These are phyloP conservation scores for Acanthosepion pharaonis DNA, from an alignment of 2,888 invertebrate species.

Conservation along the genomic window DNA sequence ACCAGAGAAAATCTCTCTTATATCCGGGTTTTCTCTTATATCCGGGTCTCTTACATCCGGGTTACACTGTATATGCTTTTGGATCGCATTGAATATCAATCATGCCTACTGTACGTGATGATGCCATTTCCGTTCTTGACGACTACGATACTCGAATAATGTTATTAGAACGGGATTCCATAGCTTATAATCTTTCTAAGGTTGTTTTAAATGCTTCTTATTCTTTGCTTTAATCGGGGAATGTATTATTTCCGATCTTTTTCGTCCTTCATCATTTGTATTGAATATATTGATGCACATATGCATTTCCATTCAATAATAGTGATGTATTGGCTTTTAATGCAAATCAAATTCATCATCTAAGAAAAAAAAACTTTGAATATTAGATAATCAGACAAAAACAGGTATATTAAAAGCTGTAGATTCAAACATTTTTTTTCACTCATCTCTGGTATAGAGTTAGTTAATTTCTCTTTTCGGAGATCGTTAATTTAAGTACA, in stretches of 20 bases:
- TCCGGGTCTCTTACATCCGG: too few relatives aligned
- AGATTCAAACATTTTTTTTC: too few relatives aligned
- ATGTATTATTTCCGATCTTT: background rate
- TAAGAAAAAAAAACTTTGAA: background rate
- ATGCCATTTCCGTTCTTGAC: background rate
- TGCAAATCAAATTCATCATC: background rate
- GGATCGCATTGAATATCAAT: background rate
- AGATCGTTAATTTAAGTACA: background rate
- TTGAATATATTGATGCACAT: background rate
- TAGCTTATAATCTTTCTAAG: background rate
- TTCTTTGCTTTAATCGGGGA: background rate
- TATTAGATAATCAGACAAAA: background rate
- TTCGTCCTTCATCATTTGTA: background rate
- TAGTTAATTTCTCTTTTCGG: background rate
- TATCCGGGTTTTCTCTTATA: too few relatives aligned
- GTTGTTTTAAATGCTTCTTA: background rate
- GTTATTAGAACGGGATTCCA: too few relatives aligned
- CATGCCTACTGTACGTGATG: background rate
- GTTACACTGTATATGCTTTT: too few relatives aligned
- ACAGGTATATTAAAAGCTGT: background rate
- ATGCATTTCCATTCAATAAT: background rate
- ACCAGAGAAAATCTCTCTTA: too few relatives aligned
- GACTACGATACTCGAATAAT: background rate
- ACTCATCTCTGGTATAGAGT: background rate
- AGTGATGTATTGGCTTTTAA: background rate